Evolutionary conservation across 2,888 invertebrate species (phyloP).

Genomic region (Sarcophaga caerulescens): DNA sequence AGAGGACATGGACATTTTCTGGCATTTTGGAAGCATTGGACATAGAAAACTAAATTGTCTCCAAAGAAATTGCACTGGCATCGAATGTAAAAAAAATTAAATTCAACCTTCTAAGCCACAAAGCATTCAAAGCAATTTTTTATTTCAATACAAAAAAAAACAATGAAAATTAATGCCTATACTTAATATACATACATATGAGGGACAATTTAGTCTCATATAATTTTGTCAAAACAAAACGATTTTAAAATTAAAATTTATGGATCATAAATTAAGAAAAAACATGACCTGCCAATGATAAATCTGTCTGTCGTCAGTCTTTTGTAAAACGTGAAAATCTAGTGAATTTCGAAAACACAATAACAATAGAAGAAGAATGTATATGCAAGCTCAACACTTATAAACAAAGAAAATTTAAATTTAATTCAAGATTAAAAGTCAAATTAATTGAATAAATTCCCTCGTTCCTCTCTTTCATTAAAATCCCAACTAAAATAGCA

Average conservation of each 20-base stretch:
- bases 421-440: slow-evolving; percentile 52
- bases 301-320: neutral
- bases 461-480: neutral
- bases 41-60: too few species aligned
- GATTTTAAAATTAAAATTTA: neutral
- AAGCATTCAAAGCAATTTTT: too few species aligned
- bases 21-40: too few species aligned
- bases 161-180: neutral
- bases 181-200: neutral
- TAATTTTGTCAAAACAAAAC: neutral
- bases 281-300: neutral
- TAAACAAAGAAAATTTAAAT: slow-evolving; percentile 15
- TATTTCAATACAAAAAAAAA: too few species aligned
- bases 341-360: neutral
- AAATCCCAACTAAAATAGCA: neutral
- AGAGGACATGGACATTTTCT: too few species aligned
- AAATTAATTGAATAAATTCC: slow-evolving; percentile 44
- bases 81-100: too few species aligned
- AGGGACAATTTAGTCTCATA: neutral
- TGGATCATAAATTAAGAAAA: neutral
- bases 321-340: neutral
- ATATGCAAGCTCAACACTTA: neutral
- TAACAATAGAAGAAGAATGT: neutral
- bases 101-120: too few species aligned
- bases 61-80: too few species aligned